Evolutionary conservation across 2,888 invertebrate genomes (phyloP), one percentile per base, ranked within the genome.

Genomic region (Nowickia ferox): DNA sequence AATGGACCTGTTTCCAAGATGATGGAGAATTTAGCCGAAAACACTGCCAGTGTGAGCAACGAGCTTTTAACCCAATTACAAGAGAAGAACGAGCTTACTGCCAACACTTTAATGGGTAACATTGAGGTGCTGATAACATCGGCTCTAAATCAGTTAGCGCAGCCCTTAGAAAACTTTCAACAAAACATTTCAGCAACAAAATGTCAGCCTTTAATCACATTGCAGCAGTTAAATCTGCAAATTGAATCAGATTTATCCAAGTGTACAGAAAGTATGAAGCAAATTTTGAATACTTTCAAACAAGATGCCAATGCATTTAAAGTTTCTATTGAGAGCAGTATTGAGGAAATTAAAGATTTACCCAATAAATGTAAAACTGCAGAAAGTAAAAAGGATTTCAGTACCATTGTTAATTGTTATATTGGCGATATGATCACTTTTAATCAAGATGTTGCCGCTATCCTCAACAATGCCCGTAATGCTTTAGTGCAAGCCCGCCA

Each of bases 11-110:
- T 91, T 10, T 84, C 87, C 13, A 87, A 88, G 79, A 88, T 90
- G 15, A 76, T 91, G 48, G 87, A 91, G 55, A 88, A 89, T 46
- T 86, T 91, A 0, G 88, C 88, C 10, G 61, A 87, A n/a, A 85
- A 89, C 44, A 89, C 89, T 0, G 88, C 89, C 10, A 86, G 87
- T 53, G 81, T 89, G 0, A 89, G 87, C 22, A 89, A 89, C 57
- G 87, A 88, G 40, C 84, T 88, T 6, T 84, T 88, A 17, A 5
- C 69, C 0, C 88, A 90, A 46, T 66, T 91, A 40, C 66, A 87
- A 17, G 59, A 40, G 0, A 91, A 90, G 68, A 84, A 90, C 8
- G 88, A 89, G 40, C 80, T 84, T 13, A 87, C 88, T 0, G 30
- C 80, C 22, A 30, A 44, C 40, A 86, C 82, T 2, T 68, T 91